Evolutionary conservation across 1,140 invertebrate species (phyloP), one percentile per base, ranked within the genome.

Genomic region (Nomia melanderi): DNA sequence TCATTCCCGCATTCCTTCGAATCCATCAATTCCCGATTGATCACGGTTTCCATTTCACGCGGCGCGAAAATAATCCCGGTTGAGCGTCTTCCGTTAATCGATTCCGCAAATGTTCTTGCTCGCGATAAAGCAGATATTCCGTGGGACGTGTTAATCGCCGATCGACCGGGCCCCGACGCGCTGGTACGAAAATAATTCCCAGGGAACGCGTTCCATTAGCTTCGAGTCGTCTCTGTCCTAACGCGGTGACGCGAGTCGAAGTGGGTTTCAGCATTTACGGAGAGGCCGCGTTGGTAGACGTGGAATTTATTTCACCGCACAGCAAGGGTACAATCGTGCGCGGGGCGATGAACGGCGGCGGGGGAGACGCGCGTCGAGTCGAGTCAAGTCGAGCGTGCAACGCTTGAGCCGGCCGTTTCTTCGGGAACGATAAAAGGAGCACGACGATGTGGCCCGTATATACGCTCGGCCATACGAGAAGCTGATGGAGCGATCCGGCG

Each of bases 341-440:
- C 57, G 56, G 57, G 54, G 23, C 4, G 41, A 20, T 9, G n/a
- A 27, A 54, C n/a, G n/a, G 53, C 9, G 53, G 53, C 9, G 20
- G 20, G 14, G 17, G 29, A 29, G 41, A 41, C 1, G 27, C 27
- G 39, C 27, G 54, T 12, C n/a, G n/a, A n/a, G n/a, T n/a, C n/a
- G n/a, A n/a, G n/a, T n/a, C n/a, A n/a, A n/a, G n/a, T n/a, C n/a
- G n/a, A n/a, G n/a, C 17, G 56, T 56, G 66, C 54, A 27, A 56
- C 47, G n/a, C 23, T 33, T 8, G 36, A 44, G 59, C 17, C n/a
- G 44, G 25, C 39, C 44, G 41, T 53, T n/a, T 64, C 25, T 17
- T 62, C 44, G 17, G 17, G 33, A 20, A 44, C 47, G 71, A 74
- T 65, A 74, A 74, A 65, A 74, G 50, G 60, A 54, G 33, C 33